Evolutionary conservation across 2,797 vertebrate genomes (phyloP), one percentile per base, ranked within the genome.

Genomic region (Caiman crocodilus): DNA sequence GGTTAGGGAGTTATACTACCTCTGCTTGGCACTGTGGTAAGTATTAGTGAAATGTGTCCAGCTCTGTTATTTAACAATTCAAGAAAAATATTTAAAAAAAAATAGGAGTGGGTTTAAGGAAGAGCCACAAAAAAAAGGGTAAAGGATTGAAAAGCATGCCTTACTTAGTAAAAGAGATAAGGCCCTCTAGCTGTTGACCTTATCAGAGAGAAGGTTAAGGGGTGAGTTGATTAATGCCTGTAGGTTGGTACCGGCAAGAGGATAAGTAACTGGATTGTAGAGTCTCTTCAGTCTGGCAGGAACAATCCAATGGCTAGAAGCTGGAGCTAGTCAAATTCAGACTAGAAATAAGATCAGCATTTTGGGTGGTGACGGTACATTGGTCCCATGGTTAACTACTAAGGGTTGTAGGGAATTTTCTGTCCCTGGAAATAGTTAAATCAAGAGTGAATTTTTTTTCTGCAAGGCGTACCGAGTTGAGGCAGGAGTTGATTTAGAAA

Each of bases 221-320:
- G 84, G 84, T 92, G 75, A 87, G 67, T 83, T 92, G 73, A 80
- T 94, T 76, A 84, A 90, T 77, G 82, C 30, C 21, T 42, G 18
- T 25, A 71, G 87, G 58, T 92, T 82, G 67, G n/a, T 14, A 18
- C 71, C 83, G 77, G 71, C 79, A 12, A 17, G 1, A 80, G 81
- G 82, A 75, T 88, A 93, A 77, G 12, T 81, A 96, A 90, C 26
- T 14, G 75, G 75, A 59, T 94, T 67, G 28, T 87, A 58, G 79
- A 35, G 77, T 61, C 75, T 85, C 57, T 64, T 30, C 59, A 78
- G 25, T 79, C 6, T 84, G 26, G 63, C 28, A 13, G 79, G 55
- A 18, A 20, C 87, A 35, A 69, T 15, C 5, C 1, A 5, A 5
- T 16, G 76, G 76, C 58, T 84, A 84, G 85, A 58, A 56, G 76